Conservation (phyloP, 1,140 invertebrate genomes). For the Vanessa atalanta region DNA sequence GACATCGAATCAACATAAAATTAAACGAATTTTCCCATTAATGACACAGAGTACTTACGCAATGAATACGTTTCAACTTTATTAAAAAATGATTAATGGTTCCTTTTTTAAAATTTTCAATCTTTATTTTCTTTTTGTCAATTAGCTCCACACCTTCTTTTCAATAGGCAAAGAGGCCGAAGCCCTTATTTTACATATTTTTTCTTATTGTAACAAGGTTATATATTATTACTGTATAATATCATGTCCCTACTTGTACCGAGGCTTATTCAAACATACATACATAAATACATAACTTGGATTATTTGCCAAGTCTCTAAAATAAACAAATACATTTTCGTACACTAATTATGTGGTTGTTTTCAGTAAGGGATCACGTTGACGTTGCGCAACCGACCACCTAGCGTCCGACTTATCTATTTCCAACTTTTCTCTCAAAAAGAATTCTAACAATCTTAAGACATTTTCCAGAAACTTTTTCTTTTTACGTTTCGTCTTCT, state of each 20-base stretch:
- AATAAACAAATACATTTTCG: too few species aligned
- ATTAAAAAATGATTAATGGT: background rate
- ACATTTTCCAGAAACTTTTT: slow-evolving; percentile 26
- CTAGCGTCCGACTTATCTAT: slow-evolving; percentile 11
- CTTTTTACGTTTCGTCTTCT: slow-evolving; percentile 31
- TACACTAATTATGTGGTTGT: background rate
- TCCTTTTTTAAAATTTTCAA: background rate
- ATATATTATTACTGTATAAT: too few species aligned
- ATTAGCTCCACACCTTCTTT: too few species aligned
- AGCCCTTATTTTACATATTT: too few species aligned
- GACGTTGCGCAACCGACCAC: slow-evolving; percentile 20
- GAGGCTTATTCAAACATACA: too few species aligned
- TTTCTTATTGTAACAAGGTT: too few species aligned
- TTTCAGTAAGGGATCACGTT: background rate
- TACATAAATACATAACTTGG: too few species aligned
- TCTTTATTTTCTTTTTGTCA: too few species aligned
- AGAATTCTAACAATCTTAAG: slow-evolving; percentile 35
- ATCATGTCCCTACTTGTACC: too few species aligned
- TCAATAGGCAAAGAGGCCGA: too few species aligned
- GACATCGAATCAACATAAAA: background rate
- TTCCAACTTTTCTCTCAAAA: slow-evolving; percentile 34
- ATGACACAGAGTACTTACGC: too few species aligned
- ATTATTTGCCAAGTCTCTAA: too few species aligned
- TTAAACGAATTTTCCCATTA: background rate
- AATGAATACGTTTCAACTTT: background rate